Evolutionary conservation across 2,113 vertebrate genomes (phyloP).

Genomic region (Chaetodon trifascialis): DNA sequence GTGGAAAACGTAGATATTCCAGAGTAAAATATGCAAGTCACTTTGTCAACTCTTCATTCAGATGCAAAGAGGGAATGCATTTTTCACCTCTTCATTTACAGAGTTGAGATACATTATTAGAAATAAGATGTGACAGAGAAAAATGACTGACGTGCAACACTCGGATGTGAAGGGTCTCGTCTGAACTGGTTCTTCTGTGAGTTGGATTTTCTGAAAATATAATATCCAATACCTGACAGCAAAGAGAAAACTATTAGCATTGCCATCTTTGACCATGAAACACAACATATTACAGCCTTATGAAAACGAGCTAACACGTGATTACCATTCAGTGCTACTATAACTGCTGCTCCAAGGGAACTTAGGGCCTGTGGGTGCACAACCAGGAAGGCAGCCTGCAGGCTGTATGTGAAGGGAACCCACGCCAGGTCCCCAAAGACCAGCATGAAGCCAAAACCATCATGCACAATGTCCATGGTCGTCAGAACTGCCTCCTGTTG

Average conservation of each 20-base stretch:
- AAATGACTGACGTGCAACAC: constrained; percentile 84
- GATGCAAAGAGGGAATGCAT: not conserved
- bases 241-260: constrained; percentile 10
- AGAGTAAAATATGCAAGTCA: constrained; percentile 5
- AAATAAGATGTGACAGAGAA: not conserved
- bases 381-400: constrained; percentile 91
- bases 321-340: constrained; percentile 88
- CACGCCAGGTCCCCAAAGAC: constrained; percentile 91
- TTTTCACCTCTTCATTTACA: not conserved
- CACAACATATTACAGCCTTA: not conserved
- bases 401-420: constrained; percentile 92
- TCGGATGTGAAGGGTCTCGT: constrained; percentile 87
- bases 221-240: constrained; percentile 87
- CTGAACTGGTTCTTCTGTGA: constrained; percentile 94
- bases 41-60: not conserved
- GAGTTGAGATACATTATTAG: not conserved
- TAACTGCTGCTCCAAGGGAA: constrained; percentile 71
- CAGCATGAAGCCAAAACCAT: constrained; percentile 95
- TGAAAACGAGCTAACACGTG: not conserved
- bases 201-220: constrained; percentile 91
- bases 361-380: constrained; percentile 86
- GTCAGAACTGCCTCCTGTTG: constrained; percentile 90
- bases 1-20: not conserved
- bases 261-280: not conserved
- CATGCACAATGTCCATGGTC: constrained; percentile 93